Conservation (phyloP, 2,797 vertebrate genomes). For the Tadarida brasiliensis region DNA sequence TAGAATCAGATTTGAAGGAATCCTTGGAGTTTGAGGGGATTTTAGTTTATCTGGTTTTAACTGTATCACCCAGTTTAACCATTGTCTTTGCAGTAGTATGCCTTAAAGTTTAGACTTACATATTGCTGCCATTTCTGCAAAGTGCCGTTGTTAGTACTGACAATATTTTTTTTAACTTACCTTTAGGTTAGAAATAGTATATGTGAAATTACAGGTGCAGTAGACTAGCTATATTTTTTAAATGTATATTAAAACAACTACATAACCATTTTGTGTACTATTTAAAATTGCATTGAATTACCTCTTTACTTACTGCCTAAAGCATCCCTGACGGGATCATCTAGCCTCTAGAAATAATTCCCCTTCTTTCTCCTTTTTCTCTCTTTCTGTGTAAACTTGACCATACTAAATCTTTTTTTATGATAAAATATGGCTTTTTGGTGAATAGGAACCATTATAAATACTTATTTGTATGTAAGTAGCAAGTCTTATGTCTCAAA, state of each 20-base stretch:
- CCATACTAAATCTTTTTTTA: neutral
- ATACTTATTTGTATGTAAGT: neutral
- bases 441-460: neutral
- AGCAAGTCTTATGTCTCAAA: neutral
- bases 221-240: conserved; percentile 12
- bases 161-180: neutral
- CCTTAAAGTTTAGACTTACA: neutral
- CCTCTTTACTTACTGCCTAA: neutral
- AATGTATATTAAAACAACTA: conserved; percentile 20
- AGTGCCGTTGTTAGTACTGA: neutral
- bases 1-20: conserved; percentile 19
- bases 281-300: conserved; percentile 9
- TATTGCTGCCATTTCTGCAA: neutral
- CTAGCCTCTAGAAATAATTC: neutral
- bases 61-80: neutral
- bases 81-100: neutral
- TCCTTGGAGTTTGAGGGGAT: conserved; percentile 11
- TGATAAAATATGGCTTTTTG: neutral
- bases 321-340: neutral
- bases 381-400: neutral
- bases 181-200: neutral
- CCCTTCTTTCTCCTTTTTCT: neutral
- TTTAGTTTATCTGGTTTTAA: conserved; percentile 21
- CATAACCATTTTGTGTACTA: neutral
- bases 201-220: neutral